Percentiles rank a stretch among this genome's conserved stretches.
Evolutionary conservation across 2,113 vertebrate genomes (phyloP).

Genomic region (Crocuta crocuta): DNA sequence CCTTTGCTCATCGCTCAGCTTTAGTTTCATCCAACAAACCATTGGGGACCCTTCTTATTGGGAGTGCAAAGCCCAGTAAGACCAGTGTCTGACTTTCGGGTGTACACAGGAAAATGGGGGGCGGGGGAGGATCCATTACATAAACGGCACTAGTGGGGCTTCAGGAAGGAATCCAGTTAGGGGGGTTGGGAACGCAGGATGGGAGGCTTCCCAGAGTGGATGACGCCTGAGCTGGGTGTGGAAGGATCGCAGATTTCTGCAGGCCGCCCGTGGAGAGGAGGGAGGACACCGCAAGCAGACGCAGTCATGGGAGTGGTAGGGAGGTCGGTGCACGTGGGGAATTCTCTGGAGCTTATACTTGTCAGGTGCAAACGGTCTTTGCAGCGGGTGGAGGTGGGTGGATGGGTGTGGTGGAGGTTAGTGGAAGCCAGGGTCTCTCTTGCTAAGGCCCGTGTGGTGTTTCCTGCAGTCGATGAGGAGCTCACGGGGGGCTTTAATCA

Average conservation of each 20-base stretch:
- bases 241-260: not conserved
- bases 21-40: not conserved
- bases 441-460: not conserved
- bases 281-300: accelerated
- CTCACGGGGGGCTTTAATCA: not conserved
- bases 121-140: no score
- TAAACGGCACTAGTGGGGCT: not conserved
- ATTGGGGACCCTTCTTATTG: not conserved
- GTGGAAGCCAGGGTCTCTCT: not conserved
- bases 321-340: not conserved
- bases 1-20: not conserved
- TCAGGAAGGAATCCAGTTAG: not conserved
- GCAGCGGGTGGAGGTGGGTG: not conserved
- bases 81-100: not conserved
- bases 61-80: not conserved
- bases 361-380: not conserved
- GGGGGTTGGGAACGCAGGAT: not conserved
- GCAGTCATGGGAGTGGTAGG: accelerated
- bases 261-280: not conserved
- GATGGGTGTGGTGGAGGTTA: not conserved
- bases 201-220: not conserved
- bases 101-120: not conserved
- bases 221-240: not conserved
- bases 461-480: not conserved
- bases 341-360: not conserved